A percentile compares a stretch with the other conserved stretches of the same genome.
Conservation (phyloP, 2,888 invertebrate genomes). For the Tipula confusa region DNA sequence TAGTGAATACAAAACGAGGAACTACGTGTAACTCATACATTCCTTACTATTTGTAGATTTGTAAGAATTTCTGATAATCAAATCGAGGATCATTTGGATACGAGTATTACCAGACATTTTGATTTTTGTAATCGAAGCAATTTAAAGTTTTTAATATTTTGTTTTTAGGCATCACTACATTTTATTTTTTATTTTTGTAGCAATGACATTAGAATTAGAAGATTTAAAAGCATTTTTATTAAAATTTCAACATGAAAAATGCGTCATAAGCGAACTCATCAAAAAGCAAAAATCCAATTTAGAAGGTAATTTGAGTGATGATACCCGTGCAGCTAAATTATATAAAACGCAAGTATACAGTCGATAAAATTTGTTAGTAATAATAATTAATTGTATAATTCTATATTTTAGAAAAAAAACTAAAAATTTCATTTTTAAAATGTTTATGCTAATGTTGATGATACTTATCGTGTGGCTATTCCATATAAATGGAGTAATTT, state of each 20-base stretch:
- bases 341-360: background rate
- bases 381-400: background rate
- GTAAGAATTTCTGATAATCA: no score
- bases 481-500: background rate
- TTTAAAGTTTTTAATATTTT: background rate
- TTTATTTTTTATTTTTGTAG: background rate
- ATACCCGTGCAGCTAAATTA: background rate
- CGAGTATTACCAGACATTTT: no score
- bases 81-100: no score
- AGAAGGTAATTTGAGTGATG: background rate
- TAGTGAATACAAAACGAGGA: no score
- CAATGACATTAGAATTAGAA: background rate
- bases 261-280: background rate
- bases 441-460: background rate
- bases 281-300: background rate
- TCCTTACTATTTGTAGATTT: no score
- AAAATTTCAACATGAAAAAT: background rate
- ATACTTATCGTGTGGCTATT: background rate
- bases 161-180: background rate
- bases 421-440: background rate
- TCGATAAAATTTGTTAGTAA: background rate
- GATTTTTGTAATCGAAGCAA: background rate
- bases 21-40: no score
- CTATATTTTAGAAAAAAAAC: background rate
- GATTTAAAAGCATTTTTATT: background rate